Conservation (phyloP, 2,888 invertebrate genomes). For the Lithophane socia region DNA sequence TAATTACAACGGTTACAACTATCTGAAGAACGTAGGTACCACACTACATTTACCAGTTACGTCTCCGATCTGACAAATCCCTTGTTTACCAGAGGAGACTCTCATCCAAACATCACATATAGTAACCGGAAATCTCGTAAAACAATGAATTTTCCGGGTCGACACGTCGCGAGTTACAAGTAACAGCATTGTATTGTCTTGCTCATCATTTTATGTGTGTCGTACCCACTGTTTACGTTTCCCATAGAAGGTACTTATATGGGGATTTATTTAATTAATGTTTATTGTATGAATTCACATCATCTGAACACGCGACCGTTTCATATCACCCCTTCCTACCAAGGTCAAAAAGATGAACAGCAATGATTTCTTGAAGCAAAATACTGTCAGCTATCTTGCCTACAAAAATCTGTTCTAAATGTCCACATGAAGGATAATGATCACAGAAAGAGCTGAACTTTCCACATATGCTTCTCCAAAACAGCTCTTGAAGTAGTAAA, state of each 20-base stretch:
- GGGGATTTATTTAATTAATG: neutral
- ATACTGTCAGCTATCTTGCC: neutral
- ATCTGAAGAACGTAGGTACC: neutral
- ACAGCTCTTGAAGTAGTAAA: too few species aligned
- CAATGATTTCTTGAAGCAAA: neutral
- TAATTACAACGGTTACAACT: too few species aligned
- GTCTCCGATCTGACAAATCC: neutral
- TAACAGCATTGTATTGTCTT: conserved; percentile 25
- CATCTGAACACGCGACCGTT: conserved; percentile 2
- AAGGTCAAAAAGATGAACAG: neutral
- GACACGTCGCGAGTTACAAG: conserved; percentile 15
- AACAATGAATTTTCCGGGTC: conserved; percentile 38
- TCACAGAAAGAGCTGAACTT: too few species aligned
- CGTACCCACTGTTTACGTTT: conserved; percentile 31
- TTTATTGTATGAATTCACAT: conserved; percentile 17
- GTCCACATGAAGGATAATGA: too few species aligned
- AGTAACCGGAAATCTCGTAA: conserved; percentile 26
- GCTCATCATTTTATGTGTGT: conserved; percentile 26
- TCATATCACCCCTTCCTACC: neutral
- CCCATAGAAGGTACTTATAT: neutral
- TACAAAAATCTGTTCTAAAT: too few species aligned
- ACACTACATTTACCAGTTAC: neutral
- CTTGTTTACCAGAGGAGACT: conserved; percentile 14
- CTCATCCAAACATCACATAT: conserved; percentile 2
- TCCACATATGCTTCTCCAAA: too few species aligned